Base-by-base conservation (phyloP, 2,113 vertebrate species). In the Rousettus leschenaultii region DNA sequence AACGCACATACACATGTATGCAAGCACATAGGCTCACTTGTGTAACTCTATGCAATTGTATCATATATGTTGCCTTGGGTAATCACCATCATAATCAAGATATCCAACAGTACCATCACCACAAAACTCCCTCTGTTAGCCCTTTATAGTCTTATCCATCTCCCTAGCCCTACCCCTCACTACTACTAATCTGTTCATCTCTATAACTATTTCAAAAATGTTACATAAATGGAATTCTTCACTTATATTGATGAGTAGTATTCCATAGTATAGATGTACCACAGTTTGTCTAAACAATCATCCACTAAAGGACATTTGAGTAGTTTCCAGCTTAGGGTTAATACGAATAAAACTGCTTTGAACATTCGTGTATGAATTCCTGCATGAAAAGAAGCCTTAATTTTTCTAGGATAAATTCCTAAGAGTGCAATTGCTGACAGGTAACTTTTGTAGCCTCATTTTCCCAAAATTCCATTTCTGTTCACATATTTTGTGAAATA, bases 341-440 rank as follows among this genome's bases (percentile, higher is more conserved):
- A 86, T 48, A 84, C 2, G 11, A 95, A 73, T 86, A 95, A 97
- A 80, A 51, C 21, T 80, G 10, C 19, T 77, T 28, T 94, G 68
- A 96, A 51, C 24, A 84, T 45, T 70, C 43, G 26, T 19, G 1
- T 45, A 71, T 5, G 91, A 48, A 26, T 79, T 86, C 10, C 28
- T 82, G 4, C 6, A 26, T 93, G 59, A 90, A 89, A 85, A 86
- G 26, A 86, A 51, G n/a, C 13, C 57, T 83, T 43, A 83, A 59
- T 66, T 78, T 95, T 86, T 48, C 66, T 30, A 63, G 22, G 13
- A 86, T 57, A 89, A 87, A 95, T 53, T 84, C 22, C 30, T 45
- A 74, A 91, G 24, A 83, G 53, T 89, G 13, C 2, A 80, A 30
- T 16, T 89, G 43, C 40, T 40, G 28, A 7, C 30, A 79, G 66